These are phyloP conservation scores for Megastigmus dorsalis DNA, from an alignment of 2,888 invertebrate genomes.

Conservation along the genomic window DNA sequence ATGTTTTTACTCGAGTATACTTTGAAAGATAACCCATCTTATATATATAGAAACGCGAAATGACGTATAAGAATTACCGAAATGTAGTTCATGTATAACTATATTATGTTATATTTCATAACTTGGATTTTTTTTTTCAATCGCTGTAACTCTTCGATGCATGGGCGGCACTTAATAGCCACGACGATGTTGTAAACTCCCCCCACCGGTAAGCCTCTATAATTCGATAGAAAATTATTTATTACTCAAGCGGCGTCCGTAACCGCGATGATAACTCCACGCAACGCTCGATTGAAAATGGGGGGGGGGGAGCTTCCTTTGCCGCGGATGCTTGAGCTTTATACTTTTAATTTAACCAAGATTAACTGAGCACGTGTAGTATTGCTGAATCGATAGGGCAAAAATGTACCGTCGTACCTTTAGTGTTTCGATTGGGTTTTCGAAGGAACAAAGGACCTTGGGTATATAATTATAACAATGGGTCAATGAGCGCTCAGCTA, in stretches of 20 bases:
- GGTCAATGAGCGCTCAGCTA: constrained; percentile 22
- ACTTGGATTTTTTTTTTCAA: constrained; percentile 2
- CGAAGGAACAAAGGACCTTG: constrained; percentile 1
- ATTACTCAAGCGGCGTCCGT: constrained; percentile 2
- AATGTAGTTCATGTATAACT: background rate
- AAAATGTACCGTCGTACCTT: background rate
- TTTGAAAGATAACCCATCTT: too few relatives aligned
- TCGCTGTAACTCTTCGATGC: too few relatives aligned
- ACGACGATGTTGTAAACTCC: constrained; percentile 35
- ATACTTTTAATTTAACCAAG: background rate
- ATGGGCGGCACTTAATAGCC: background rate
- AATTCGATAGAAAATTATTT: constrained; percentile 35
- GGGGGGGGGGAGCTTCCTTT: background rate
- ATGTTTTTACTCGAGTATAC: background rate
- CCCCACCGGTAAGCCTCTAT: constrained; percentile 11
- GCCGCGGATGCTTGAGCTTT: constrained; percentile 22
- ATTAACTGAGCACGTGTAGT: background rate
- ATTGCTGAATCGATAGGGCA: background rate
- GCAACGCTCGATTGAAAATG: background rate
- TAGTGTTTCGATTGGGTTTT: background rate
- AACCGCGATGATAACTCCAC: background rate
- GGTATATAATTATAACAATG: background rate
- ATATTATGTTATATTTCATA: constrained; percentile 16
- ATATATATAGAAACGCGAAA: too few relatives aligned
- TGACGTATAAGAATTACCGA: background rate